Evolutionary conservation across 2,888 invertebrate species (phyloP).

Genomic region (Lasioglossum leucozonium): DNA sequence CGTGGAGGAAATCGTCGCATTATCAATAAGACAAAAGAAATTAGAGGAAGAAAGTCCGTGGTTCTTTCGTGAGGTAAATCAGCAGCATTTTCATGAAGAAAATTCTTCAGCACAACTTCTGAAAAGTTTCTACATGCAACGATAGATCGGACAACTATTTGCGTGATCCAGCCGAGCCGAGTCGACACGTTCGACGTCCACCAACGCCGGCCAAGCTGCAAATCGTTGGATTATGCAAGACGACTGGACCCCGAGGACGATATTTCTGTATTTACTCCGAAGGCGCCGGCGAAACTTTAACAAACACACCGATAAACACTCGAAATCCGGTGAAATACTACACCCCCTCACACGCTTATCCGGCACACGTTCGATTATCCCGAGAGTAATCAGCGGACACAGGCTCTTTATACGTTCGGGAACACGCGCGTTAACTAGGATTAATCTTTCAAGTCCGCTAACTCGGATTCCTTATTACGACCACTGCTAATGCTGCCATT

Average conservation of each 20-base stretch:
- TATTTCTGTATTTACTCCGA: constrained; percentile 30
- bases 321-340: neutral
- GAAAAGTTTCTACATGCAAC: neutral
- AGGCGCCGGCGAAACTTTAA: neutral
- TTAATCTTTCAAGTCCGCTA: neutral
- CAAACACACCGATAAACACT: constrained; percentile 41
- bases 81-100: neutral
- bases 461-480: neutral
- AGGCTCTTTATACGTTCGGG: neutral
- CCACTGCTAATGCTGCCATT: neutral
- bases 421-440: neutral
- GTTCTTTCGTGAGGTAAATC: too few relatives aligned
- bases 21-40: too few relatives aligned
- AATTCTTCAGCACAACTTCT: neutral
- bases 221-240: constrained; percentile 55
- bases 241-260: constrained; percentile 16
- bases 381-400: neutral
- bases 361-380: constrained; percentile 1
- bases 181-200: neutral
- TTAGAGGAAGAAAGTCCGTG: too few relatives aligned
- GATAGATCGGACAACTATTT: neutral
- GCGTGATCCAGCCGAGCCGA: neutral
- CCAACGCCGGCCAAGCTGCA: constrained; percentile 26
- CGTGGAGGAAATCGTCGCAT: too few relatives aligned
- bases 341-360: neutral